Base-by-base conservation (phyloP, 1,140 invertebrate species). In the Drosophila quadrilineata region DNA sequence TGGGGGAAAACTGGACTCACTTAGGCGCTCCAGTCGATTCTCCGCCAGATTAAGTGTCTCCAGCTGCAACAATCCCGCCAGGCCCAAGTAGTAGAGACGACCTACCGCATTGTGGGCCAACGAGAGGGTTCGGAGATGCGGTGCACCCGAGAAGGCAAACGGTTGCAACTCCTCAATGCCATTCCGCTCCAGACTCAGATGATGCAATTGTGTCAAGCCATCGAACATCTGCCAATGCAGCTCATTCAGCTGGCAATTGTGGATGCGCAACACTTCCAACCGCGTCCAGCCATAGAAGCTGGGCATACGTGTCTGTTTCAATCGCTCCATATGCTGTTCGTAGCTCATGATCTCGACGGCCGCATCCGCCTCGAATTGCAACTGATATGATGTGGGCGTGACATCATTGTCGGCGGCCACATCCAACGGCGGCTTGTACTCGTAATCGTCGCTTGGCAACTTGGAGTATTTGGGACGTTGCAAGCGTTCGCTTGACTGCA, bases 191-290 rank as follows among this genome's bases (percentile, higher is more conserved):
- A 94, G 71, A 16, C 93, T 92, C 10, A 94, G 89, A 67, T 92
- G 92, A 56, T 92, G 88, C 6, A 94, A 71, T 45, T 91, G 92
- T 1, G 90, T 74, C 1, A 94, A 75, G 9, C 93, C 93, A 53
- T 94, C 92, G 71, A 94, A 94, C 92, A 94, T 93, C 77, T 94
- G 92, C 93, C 93, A 94, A 48, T 92, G 91, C 53, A 94, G 86
- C 65, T 93, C 91, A 63, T 92, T 91, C 14, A 94, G 65, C 16
- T 91, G 89, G 68, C 94, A 94, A 17, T 90, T 89, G 12, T 91
- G 90, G 1, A 94, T 91, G 64, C 93, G 88, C 26, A 94, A 70
- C 41, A 93, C 91, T 22, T 91, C 90, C 9, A 94, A 79, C 49
- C 89, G 89, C 19, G 88, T 85, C 50, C 94, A 91, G 10, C 91